Percentiles rank a stretch among this genome's conserved stretches.
These are phyloP conservation scores for Austrolebias charrua DNA, from an alignment of 2,797 vertebrate species.

Conservation along the genomic window DNA sequence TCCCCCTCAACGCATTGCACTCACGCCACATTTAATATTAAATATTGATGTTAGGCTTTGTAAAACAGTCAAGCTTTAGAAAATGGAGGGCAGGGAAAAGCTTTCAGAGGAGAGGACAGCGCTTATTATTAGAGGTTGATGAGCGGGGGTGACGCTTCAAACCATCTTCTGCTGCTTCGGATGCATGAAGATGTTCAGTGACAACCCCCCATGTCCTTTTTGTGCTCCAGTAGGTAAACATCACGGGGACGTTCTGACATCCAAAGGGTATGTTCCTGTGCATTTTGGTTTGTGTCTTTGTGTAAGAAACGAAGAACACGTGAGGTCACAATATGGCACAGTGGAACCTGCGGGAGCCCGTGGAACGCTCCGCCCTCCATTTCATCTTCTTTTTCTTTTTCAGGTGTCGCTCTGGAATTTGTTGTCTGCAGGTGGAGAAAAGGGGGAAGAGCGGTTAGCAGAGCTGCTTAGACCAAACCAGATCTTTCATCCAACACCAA, in stretches of 20 bases:
- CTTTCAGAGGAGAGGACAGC: constrained; percentile 23
- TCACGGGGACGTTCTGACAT: constrained; percentile 63
- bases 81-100: constrained; percentile 9
- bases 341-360: constrained; percentile 88
- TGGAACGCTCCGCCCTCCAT: constrained; percentile 89
- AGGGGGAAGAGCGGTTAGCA: not conserved
- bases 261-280: constrained; percentile 47
- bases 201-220: constrained; percentile 18
- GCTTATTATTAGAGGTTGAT: constrained; percentile 25
- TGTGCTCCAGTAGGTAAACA: constrained; percentile 65
- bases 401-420: constrained; percentile 91
- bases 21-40: constrained; percentile 35
- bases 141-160: constrained; percentile 3
- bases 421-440: constrained; percentile 78
- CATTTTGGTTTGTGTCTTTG: constrained; percentile 29
- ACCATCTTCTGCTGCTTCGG: not conserved
- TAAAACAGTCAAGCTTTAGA: constrained; percentile 19
- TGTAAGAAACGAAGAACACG: not conserved
- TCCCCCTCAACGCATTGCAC: not conserved
- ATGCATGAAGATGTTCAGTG: constrained; percentile 10
- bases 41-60: constrained; percentile 30
- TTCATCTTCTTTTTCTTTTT: constrained; percentile 96
- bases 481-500: too few species aligned
- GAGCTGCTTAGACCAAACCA: too few species aligned
- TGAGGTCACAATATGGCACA: constrained; percentile 89